phyloP scores from a whole-genome alignment of 2,113 vertebrate genomes.

The Gavia stellata region DNA sequence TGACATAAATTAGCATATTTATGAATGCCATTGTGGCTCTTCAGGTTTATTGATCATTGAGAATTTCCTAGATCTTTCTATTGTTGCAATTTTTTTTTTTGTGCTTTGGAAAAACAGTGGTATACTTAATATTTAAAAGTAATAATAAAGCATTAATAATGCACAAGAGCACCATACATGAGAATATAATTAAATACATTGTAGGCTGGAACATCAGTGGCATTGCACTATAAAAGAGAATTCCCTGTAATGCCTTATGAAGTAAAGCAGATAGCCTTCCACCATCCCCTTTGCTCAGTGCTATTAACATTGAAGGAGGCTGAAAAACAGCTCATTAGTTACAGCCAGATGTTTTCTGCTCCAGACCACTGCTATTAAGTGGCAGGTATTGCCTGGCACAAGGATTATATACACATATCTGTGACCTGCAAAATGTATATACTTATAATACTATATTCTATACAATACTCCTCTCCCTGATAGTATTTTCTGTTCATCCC shows the following conservation, averaged over 20 bases:
- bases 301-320: neutral
- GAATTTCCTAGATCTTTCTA: neutral
- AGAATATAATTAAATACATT: neutral
- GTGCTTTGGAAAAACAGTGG: neutral
- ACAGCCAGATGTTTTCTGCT: neutral
- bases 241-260: neutral
- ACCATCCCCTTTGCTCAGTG: neutral
- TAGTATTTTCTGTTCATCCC: neutral
- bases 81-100: neutral
- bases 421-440: neutral
- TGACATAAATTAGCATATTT: neutral
- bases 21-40: neutral
- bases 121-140: neutral
- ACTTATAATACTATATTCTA: neutral
- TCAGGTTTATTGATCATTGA: neutral
- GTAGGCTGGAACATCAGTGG: neutral
- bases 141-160: neutral
- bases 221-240: neutral
- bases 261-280: neutral
- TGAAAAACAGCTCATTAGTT: neutral
- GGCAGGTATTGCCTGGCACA: neutral
- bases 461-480: neutral
- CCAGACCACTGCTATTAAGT: neutral
- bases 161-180: neutral
- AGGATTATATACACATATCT: neutral